phyloP scores from a whole-genome alignment of 2,888 invertebrate species.

The Acanthoscelides obtectus region DNA sequence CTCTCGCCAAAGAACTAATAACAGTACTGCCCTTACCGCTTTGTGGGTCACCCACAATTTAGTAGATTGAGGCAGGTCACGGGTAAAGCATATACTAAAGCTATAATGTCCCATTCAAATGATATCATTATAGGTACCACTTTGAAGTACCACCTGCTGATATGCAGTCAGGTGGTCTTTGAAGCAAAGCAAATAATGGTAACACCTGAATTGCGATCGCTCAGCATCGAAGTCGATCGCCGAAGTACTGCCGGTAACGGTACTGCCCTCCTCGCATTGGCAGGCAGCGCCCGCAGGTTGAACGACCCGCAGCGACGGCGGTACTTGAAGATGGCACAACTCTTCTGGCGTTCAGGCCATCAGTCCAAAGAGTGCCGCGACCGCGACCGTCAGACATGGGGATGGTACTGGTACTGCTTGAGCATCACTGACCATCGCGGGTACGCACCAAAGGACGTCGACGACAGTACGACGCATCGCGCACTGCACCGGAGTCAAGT shows the following conservation, averaged over 20 bases:
- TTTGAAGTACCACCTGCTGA: neutral
- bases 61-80: neutral
- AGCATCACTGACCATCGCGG: constrained; percentile 3
- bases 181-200: neutral
- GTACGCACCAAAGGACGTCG: neutral
- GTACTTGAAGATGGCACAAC: constrained; percentile 40
- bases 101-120: neutral
- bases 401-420: constrained; percentile 40
- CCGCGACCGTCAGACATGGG: constrained; percentile 38
- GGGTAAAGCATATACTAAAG: neutral
- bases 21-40: neutral
- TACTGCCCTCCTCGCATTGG: constrained; percentile 38
- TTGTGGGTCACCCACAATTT: neutral
- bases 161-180: neutral
- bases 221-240: neutral
- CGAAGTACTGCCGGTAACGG: constrained; percentile 34
- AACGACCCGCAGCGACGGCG: constrained; percentile 36
- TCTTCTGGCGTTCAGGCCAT: constrained; percentile 23
- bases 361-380: constrained; percentile 41
- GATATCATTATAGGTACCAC: neutral
- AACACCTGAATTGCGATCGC: neutral
- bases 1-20: too few species aligned
- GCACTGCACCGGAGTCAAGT: constrained; percentile 1
- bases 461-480: neutral
- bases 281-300: constrained; percentile 35